A percentile compares a stretch with the other conserved stretches of the same genome.
Conservation (phyloP, 2,113 vertebrate genomes). For the Cercocebus atys region DNA sequence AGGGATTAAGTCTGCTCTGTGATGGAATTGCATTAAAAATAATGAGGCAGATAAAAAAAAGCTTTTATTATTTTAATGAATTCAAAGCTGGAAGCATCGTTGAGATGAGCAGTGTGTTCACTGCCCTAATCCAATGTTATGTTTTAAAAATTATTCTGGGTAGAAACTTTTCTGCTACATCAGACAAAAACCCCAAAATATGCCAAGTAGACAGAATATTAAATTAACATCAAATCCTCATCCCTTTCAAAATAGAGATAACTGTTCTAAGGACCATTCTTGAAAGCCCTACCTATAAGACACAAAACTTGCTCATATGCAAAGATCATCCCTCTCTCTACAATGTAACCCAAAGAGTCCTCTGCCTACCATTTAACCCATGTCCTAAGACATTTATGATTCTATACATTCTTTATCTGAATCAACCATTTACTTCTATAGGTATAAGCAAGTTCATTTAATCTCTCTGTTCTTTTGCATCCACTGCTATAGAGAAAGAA, state of each 20-base stretch:
- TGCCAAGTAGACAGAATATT: conserved; percentile 24
- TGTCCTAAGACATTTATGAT: neutral
- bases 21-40: conserved; percentile 73
- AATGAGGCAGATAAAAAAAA: conserved; percentile 67
- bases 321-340: neutral
- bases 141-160: conserved; percentile 74
- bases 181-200: conserved; percentile 67
- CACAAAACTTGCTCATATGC: neutral
- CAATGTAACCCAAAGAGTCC: neutral
- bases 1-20: conserved; percentile 63
- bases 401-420: neutral
- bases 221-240: conserved; percentile 49
- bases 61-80: conserved; percentile 83
- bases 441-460: neutral
- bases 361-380: neutral
- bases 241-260: conserved; percentile 4
- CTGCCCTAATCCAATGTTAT: conserved; percentile 68
- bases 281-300: neutral
- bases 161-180: conserved; percentile 67
- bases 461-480: neutral
- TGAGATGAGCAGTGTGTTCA: conserved; percentile 67
- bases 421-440: neutral
- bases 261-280: neutral
- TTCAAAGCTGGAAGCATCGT: conserved; percentile 76
- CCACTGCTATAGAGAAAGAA: neutral